These are phyloP conservation scores for Neuroterus valhalla DNA, from an alignment of 1,140 invertebrate species.

Conservation along the genomic window DNA sequence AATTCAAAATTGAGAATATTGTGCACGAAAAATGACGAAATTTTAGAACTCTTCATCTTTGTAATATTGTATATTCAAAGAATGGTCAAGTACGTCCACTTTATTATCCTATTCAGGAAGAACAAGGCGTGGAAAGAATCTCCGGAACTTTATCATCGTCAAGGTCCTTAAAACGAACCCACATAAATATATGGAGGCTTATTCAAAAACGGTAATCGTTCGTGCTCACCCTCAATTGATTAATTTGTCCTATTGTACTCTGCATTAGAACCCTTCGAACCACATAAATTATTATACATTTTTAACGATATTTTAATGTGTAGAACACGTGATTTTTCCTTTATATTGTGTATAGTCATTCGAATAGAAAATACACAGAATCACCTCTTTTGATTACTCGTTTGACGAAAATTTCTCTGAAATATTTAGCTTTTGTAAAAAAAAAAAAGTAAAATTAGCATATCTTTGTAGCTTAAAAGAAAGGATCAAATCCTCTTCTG, in stretches of 20 bases:
- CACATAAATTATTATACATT: neutral
- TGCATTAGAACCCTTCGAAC: neutral
- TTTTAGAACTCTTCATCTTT: too few relatives aligned
- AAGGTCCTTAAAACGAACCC: slow-evolving; percentile 8
- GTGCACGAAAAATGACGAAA: too few relatives aligned
- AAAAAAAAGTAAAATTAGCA: too few relatives aligned
- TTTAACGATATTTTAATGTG: slow-evolving; percentile 1
- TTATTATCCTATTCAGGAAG: neutral
- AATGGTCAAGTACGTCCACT: neutral
- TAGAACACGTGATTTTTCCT: neutral
- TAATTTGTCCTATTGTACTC: slow-evolving; percentile 21
- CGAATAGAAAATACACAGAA: too few relatives aligned
- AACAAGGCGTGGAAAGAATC: neutral
- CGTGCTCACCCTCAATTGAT: slow-evolving; percentile 14
- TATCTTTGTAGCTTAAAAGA: too few relatives aligned
- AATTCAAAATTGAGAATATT: too few relatives aligned
- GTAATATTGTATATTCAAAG: too few relatives aligned
- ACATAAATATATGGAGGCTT: slow-evolving; percentile 20
- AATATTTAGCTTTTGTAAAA: too few relatives aligned
- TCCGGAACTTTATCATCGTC: slow-evolving; percentile 10
- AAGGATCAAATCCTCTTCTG: too few relatives aligned
- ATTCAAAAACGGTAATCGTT: slow-evolving; percentile 26
- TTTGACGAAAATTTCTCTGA: too few relatives aligned
- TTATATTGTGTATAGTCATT: neutral
- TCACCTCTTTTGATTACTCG: too few relatives aligned